Evolutionary conservation across 1,140 invertebrate species (phyloP).

Genomic region (Ceratoteleas bidentatus): DNA sequence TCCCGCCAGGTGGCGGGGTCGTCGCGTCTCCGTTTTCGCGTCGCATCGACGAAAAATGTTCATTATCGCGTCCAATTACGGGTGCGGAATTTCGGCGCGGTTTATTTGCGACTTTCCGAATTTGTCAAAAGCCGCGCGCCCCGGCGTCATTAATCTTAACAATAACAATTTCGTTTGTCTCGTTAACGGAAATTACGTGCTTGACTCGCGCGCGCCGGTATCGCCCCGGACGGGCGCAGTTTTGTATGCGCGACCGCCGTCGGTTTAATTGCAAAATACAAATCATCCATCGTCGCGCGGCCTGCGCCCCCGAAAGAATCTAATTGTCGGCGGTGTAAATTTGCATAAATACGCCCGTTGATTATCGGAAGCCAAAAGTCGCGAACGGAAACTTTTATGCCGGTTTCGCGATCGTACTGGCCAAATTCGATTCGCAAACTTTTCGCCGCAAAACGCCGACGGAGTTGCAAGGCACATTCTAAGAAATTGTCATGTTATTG

Average conservation of each 20-base stretch:
- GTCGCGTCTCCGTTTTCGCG: slow-evolving; percentile 6
- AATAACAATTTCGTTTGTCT: slow-evolving; percentile 65
- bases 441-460: too few species aligned
- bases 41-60: slow-evolving; percentile 43
- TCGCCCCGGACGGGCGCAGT: slow-evolving; percentile 25
- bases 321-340: slow-evolving; percentile 57
- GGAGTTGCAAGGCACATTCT: too few species aligned
- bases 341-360: too few species aligned
- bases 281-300: slow-evolving; percentile 46
- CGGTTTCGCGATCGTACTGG: too few species aligned
- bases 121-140: slow-evolving; percentile 38
- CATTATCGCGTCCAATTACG: slow-evolving; percentile 48
- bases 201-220: slow-evolving; percentile 35
- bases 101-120: slow-evolving; percentile 49
- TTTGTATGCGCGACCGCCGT: slow-evolving; percentile 46
- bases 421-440: too few species aligned
- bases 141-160: slow-evolving; percentile 58
- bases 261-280: slow-evolving; percentile 62
- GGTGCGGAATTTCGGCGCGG: slow-evolving; percentile 5
- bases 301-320: slow-evolving; percentile 21
- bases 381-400: too few species aligned
- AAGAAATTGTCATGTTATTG: too few species aligned
- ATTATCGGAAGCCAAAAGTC: too few species aligned
- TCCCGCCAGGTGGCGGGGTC: too few species aligned
- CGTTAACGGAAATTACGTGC: slow-evolving; percentile 60